Evolutionary conservation across 2,113 vertebrate species (phyloP).

Genomic region (Ovis canadensis): DNA sequence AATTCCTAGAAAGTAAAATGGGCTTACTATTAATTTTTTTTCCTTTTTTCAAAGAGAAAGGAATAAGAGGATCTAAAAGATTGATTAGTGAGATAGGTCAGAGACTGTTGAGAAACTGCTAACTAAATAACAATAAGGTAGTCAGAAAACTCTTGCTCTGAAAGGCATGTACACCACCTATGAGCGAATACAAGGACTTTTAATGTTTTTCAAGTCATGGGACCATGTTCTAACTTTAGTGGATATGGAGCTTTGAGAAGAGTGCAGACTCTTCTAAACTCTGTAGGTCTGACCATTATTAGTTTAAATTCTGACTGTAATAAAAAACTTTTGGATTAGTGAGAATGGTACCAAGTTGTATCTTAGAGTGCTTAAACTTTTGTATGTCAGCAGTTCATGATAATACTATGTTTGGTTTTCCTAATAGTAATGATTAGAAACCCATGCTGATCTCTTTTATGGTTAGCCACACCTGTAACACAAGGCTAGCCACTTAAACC

Average conservation of each 20-base stretch:
- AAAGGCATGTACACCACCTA: background rate
- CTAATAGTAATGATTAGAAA: constrained; percentile 28
- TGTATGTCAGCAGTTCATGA: background rate
- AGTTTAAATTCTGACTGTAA: background rate
- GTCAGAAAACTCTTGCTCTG: background rate
- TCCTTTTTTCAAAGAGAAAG: background rate
- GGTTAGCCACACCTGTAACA: background rate
- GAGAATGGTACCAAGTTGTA: background rate
- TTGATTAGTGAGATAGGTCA: background rate
- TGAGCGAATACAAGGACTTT: background rate
- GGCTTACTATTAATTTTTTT: constrained; percentile 5
- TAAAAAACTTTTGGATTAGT: background rate
- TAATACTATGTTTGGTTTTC: constrained; percentile 13
- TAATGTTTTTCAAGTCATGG: background rate
- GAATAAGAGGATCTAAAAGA: background rate
- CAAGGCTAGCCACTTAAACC: constrained; percentile 12
- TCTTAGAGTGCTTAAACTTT: background rate
- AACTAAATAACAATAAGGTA: background rate
- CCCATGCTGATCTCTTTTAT: background rate
- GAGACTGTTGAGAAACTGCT: background rate
- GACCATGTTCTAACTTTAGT: background rate
- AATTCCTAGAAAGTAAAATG: constrained; percentile 32
- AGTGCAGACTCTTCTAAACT: background rate
- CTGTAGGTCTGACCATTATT: background rate
- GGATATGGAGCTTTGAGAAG: background rate